These are phyloP conservation scores for Cephus cinctus DNA, from an alignment of 1,140 invertebrate species.

Conservation along the genomic window DNA sequence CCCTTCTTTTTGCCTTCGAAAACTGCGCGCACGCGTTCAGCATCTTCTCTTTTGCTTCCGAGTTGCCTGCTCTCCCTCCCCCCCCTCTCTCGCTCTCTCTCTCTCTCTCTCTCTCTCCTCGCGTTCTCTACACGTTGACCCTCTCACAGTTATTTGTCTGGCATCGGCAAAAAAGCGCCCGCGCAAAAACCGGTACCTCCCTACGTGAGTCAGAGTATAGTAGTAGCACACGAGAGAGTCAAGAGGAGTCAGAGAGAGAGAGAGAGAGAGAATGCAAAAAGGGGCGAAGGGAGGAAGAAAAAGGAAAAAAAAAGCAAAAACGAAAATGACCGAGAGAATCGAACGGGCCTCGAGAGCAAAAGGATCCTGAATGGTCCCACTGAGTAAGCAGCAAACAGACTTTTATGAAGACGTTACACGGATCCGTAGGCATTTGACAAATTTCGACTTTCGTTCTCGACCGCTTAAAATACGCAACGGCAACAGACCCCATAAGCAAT, in stretches of 20 bases:
- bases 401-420: slow-evolving; percentile 21
- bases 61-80: too few relatives aligned
- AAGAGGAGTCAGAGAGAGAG: not conserved
- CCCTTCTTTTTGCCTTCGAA: slow-evolving; percentile 1
- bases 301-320: slow-evolving; percentile 8
- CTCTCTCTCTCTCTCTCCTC: slow-evolving; percentile 4
- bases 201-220: slow-evolving; percentile 5
- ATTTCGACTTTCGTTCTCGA: slow-evolving; percentile 18
- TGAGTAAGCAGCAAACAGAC: too few relatives aligned
- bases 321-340: not conserved
- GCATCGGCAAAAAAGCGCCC: slow-evolving; percentile 4
- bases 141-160: too few relatives aligned
- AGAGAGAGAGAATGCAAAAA: slow-evolving; percentile 2
- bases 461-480: slow-evolving; percentile 1
- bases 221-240: too few relatives aligned
- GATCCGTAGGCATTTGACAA: slow-evolving; percentile 30
- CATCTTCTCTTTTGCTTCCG: too few relatives aligned
- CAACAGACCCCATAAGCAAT: too few relatives aligned
- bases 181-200: slow-evolving; percentile 7
- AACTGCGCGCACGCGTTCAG: too few relatives aligned
- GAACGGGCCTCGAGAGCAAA: slow-evolving; percentile 5
- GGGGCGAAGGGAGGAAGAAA: not conserved
- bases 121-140: not conserved
- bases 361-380: too few relatives aligned
- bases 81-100: not conserved